Conservation (phyloP, 2,113 vertebrate species). For the Solea solea region DNA sequence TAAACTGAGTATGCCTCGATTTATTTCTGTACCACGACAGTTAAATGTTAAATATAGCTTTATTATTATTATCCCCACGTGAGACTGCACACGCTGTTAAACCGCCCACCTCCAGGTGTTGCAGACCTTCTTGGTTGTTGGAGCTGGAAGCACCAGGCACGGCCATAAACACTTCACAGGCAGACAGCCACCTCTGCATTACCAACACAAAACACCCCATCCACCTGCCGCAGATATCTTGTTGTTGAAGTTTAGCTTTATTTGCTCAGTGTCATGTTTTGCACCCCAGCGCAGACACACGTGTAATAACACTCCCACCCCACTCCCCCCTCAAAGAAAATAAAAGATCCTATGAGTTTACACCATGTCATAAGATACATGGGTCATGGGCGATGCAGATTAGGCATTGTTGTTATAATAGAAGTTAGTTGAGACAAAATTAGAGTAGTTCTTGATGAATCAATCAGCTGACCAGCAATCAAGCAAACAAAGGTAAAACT, state of each 20-base stretch:
- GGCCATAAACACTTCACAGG: neutral
- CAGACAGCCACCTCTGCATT: too few relatives aligned
- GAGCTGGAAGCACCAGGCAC: neutral
- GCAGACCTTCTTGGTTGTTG: slow-evolving; percentile 3
- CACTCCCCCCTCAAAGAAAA: too few relatives aligned
- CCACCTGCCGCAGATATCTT: too few relatives aligned
- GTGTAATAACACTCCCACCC: too few relatives aligned
- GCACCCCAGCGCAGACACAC: too few relatives aligned
- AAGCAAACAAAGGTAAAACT: too few relatives aligned
- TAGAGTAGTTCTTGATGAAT: too few relatives aligned
- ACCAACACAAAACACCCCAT: too few relatives aligned
- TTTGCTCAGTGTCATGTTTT: too few relatives aligned
- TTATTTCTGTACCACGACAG: neutral
- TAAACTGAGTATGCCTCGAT: neutral
- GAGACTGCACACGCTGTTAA: neutral
- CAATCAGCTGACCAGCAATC: too few relatives aligned
- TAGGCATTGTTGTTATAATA: neutral
- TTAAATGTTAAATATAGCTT: neutral
- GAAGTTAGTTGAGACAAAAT: too few relatives aligned
- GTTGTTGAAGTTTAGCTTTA: too few relatives aligned
- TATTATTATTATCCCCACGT: neutral
- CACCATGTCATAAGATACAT: slow-evolving; percentile 26
- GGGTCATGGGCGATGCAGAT: slow-evolving; percentile 30
- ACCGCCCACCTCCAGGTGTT: slow-evolving; percentile 45
- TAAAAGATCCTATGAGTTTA: neutral